Evolutionary conservation across 2,113 vertebrate species (phyloP).

Genomic region (Myiozetetes cayanensis): DNA sequence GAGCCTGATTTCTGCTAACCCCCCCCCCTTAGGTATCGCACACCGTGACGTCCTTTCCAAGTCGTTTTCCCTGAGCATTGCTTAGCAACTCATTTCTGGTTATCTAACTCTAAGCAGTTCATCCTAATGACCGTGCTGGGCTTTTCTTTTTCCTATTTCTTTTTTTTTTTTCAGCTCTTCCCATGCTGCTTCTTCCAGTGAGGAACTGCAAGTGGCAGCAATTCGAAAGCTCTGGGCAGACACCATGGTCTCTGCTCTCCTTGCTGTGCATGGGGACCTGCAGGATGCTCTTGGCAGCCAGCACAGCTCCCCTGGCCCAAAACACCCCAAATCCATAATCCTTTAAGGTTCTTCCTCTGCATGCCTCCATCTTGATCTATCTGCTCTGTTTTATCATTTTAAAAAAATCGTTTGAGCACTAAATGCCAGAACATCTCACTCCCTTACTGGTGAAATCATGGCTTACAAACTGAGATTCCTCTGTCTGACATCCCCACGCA

Average conservation of each 20-base stretch:
- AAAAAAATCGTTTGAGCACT: not conserved
- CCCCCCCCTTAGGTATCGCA: not conserved
- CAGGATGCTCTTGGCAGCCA: not conserved
- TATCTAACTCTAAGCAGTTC: not conserved
- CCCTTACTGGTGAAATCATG: not conserved
- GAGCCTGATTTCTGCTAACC: not conserved
- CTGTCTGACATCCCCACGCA: rapidly evolving
- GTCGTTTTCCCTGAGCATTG: not conserved
- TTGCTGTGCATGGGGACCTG: not conserved
- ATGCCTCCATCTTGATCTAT: not conserved
- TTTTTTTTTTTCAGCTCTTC: not conserved
- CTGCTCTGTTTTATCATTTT: not conserved
- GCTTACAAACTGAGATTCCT: not conserved
- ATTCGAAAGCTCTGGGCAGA: not conserved
- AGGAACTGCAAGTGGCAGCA: not conserved
- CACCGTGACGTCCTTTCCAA: not conserved
- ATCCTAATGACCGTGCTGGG: not conserved
- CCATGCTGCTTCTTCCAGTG: not conserved
- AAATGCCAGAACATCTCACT: not conserved
- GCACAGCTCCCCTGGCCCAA: not conserved
- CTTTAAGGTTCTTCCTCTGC: not conserved
- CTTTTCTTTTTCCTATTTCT: not conserved
- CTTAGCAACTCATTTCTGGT: conserved; percentile 20
- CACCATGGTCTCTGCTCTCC: not conserved
- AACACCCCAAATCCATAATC: not conserved